Conservation (phyloP, 2,888 invertebrate genomes). For the Cheilosia vulpina region DNA sequence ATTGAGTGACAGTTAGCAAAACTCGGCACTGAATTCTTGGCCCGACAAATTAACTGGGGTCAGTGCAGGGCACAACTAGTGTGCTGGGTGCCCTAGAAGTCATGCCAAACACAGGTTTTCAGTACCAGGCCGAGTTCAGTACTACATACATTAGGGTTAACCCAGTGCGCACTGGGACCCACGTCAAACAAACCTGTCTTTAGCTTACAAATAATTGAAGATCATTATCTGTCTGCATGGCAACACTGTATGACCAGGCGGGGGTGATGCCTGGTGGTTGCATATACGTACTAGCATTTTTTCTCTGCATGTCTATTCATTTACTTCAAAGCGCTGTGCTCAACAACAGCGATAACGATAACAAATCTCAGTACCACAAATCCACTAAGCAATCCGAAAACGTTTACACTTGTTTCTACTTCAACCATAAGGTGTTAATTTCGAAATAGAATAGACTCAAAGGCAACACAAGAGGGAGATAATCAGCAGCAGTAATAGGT, state of each 20-base stretch:
- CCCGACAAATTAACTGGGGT: no score
- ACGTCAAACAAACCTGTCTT: no score
- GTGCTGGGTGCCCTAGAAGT: no score
- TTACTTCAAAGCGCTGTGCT: slow-evolving; percentile 18
- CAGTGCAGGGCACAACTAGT: no score
- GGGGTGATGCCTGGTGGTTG: background rate
- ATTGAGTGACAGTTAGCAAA: no score
- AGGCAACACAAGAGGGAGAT: slow-evolving; percentile 25
- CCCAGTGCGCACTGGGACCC: no score
- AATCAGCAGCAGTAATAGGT: slow-evolving; percentile 21
- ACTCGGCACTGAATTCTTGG: no score
- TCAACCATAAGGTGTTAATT: slow-evolving; percentile 42
- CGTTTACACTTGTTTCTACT: slow-evolving; percentile 42
- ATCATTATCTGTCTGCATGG: background rate
- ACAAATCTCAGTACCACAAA: slow-evolving; percentile 13
- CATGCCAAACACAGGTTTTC: no score
- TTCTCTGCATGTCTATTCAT: slow-evolving; percentile 1
- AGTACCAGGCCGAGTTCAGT: no score
- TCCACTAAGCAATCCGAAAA: slow-evolving; percentile 25
- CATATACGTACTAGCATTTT: background rate
- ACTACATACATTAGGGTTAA: no score
- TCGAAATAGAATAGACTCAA: slow-evolving; percentile 33
- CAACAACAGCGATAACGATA: slow-evolving; percentile 18
- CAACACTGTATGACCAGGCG: background rate
- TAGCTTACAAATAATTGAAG: background rate